Conservation (phyloP, 2,888 invertebrate species). For the Himalopsyche kuldschensis region DNA sequence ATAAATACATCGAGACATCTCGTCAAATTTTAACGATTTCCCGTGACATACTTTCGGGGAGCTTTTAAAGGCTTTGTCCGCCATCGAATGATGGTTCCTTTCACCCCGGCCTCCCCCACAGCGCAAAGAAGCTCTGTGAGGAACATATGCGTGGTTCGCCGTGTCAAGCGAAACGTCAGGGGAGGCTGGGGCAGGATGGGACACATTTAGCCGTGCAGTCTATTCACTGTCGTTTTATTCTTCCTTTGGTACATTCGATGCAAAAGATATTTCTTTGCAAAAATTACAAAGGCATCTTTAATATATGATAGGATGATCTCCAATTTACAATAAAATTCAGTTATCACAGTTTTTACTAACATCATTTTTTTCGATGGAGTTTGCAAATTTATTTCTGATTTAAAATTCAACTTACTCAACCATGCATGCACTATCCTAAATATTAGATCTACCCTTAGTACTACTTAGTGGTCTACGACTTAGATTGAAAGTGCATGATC, state of each 20-base stretch:
- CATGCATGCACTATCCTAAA: no score
- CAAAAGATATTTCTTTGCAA: not conserved
- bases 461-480: no score
- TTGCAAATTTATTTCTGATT: no score
- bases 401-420: no score
- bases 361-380: no score
- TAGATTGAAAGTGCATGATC: no score
- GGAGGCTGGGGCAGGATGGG: not conserved
- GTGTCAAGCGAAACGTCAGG: not conserved
- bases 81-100: not conserved
- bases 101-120: conserved; percentile 5
- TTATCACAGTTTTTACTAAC: no score
- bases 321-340: no score
- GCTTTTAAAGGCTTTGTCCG: conserved; percentile 8
- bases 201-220: conserved; percentile 5
- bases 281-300: no score
- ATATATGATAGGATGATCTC: no score
- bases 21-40: conserved; percentile 24
- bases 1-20: not conserved
- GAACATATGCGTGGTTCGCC: conserved; percentile 11
- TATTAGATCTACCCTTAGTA: no score
- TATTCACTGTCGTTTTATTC: conserved; percentile 16
- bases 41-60: conserved; percentile 14
- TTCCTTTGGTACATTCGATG: conserved; percentile 3
- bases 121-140: not conserved